These are phyloP conservation scores for Platycheirus albimanus DNA, from an alignment of 2,888 invertebrate genomes.

Conservation along the genomic window DNA sequence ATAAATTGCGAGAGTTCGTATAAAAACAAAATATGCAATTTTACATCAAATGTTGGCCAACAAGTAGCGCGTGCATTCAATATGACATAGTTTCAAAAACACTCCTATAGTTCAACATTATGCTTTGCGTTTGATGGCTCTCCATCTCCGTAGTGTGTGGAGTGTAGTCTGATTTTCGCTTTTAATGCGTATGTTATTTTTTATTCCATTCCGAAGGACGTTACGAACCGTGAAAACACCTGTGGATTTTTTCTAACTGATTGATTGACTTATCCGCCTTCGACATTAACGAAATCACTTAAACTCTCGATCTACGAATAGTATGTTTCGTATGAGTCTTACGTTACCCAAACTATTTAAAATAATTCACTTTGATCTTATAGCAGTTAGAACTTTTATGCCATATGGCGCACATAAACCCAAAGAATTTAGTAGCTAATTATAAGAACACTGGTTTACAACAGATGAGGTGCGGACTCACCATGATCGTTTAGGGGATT, in stretches of 20 bases:
- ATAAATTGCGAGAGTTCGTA: too few species aligned
- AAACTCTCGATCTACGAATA: neutral
- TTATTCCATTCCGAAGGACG: conserved; percentile 23
- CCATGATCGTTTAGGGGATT: conserved; percentile 53
- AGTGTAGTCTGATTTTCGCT: neutral
- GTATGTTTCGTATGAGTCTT: too few species aligned
- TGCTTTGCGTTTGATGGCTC: too few species aligned
- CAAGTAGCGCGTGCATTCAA: too few species aligned
- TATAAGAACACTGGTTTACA: too few species aligned
- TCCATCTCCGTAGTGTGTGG: conserved; percentile 1
- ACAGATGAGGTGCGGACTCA: too few species aligned
- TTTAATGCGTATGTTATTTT: conserved; percentile 21
- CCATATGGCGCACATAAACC: conserved; percentile 10
- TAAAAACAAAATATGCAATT: too few species aligned
- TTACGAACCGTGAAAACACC: conserved; percentile 59
- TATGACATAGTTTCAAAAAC: too few species aligned
- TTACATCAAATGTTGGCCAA: too few species aligned
- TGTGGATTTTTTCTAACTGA: conserved; percentile 29
- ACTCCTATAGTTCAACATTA: too few species aligned
- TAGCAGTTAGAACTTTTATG: neutral
- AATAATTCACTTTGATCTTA: conserved; percentile 4
- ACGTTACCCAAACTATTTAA: too few species aligned
- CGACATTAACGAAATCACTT: conserved; percentile 22
- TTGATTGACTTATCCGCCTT: conserved; percentile 63
- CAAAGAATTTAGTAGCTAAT: neutral